Percentiles rank a stretch among this genome's conserved stretches.
Conservation (phyloP, 2,888 invertebrate genomes). For the Eupithecia vulgata region DNA sequence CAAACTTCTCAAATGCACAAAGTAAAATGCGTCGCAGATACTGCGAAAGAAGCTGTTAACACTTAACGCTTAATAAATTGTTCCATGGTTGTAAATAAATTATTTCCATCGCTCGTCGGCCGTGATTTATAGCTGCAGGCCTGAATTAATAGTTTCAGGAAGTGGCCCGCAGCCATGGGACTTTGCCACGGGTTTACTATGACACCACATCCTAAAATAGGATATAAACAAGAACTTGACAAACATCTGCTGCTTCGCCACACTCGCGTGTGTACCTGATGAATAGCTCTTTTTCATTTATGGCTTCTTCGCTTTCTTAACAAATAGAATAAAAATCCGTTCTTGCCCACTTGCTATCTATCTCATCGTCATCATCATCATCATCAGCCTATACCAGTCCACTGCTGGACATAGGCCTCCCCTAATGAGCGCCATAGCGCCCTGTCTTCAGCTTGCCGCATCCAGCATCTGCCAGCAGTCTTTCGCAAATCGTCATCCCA, state of each 20-base stretch:
- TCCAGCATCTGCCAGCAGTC: too few species aligned
- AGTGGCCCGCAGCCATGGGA: constrained; percentile 49
- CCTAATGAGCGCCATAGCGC: too few species aligned
- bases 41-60: constrained; percentile 56
- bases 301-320: neutral
- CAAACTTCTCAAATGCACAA: constrained; percentile 21
- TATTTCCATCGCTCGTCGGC: constrained; percentile 63
- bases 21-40: constrained; percentile 31
- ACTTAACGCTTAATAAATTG: constrained; percentile 62
- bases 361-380: too few species aligned
- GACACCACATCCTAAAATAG: constrained; percentile 56
- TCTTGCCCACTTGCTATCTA: too few species aligned
- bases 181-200: constrained; percentile 50
- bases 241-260: constrained; percentile 41
- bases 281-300: neutral
- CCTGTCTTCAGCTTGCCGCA: too few species aligned
- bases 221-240: constrained; percentile 50
- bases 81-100: constrained; percentile 62
- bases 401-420: too few species aligned
- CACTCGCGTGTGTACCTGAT: constrained; percentile 12
- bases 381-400: too few species aligned
- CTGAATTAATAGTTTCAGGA: constrained; percentile 71
- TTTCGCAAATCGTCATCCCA: too few species aligned
- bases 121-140: constrained; percentile 63
- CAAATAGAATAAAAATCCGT: neutral